phyloP scores from a whole-genome alignment of 2,113 vertebrate species.

The Formicarius rufipectus region DNA sequence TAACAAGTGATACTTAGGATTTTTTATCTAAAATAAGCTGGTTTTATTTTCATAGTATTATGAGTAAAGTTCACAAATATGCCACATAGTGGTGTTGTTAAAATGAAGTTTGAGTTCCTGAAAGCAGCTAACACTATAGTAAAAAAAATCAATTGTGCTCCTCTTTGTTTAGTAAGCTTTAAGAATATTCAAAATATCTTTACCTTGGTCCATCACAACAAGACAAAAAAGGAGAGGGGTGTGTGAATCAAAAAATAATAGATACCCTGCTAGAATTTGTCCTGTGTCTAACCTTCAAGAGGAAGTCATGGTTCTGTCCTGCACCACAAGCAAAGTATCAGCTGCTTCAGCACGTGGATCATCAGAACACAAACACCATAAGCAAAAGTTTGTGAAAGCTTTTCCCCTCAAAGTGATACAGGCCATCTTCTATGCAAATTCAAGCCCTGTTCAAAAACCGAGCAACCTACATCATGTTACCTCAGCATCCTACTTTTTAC shows the following conservation, averaged over 20 bases:
- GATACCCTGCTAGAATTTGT: neutral
- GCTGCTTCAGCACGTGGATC: neutral
- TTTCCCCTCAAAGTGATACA: neutral
- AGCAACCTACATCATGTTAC: neutral
- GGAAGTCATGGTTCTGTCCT: neutral
- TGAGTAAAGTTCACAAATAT: neutral
- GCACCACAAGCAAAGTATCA: neutral
- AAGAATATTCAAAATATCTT: neutral
- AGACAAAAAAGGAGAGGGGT: neutral
- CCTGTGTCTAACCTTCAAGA: neutral
- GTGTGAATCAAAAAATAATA: neutral
- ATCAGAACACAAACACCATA: neutral
- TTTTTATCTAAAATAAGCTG: neutral
- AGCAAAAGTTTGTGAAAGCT: neutral
- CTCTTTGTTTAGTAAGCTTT: neutral
- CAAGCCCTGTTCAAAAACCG: neutral
- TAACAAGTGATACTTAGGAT: neutral
- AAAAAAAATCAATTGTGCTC: neutral
- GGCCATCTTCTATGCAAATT: neutral
- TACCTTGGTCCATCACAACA: neutral
- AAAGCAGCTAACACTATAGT: neutral
- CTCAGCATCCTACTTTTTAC: neutral
- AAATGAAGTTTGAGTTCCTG: neutral
- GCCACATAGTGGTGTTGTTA: fast-evolving
- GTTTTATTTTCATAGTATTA: neutral